Conservation (phyloP, 2,888 invertebrate species). For the Acronicta leporina region DNA sequence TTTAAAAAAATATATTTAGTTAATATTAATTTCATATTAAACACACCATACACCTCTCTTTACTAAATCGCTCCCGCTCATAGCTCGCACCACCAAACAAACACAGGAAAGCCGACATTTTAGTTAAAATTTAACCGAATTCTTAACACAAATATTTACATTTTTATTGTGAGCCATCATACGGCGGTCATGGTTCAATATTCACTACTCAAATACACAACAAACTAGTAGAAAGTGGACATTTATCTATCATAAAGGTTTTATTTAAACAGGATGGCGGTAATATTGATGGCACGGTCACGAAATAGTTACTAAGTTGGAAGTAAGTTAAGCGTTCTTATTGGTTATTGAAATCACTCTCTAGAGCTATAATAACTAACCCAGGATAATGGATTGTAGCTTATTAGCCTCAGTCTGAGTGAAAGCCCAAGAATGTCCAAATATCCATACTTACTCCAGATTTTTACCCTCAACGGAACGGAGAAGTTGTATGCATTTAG, state of each 20-base stretch:
- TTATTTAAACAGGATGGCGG: conserved; percentile 45
- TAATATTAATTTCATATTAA: too few species aligned
- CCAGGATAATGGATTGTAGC: too few species aligned
- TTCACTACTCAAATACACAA: conserved; percentile 8
- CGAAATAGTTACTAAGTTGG: conserved; percentile 3
- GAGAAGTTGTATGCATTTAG: too few species aligned
- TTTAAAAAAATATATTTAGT: too few species aligned
- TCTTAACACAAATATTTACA: conserved; percentile 80
- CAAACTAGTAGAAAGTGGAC: conserved; percentile 21
- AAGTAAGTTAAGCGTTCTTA: not conserved
- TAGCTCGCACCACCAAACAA: conserved; percentile 22
- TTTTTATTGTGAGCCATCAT: conserved; percentile 69
- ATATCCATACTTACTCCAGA: too few species aligned
- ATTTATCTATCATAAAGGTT: conserved; percentile 41
- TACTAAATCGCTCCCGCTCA: conserved; percentile 13
- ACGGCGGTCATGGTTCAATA: conserved; percentile 14
- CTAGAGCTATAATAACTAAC: too few species aligned
- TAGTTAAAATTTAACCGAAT: conserved; percentile 74
- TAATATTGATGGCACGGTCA: conserved; percentile 12
- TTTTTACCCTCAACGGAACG: too few species aligned
- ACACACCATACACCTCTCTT: too few species aligned
- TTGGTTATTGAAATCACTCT: not conserved
- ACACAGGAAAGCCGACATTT: conserved; percentile 58
- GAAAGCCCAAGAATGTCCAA: too few species aligned
- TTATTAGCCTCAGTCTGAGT: too few species aligned